A percentile compares a stretch with the other conserved stretches of the same genome.
Conservation (phyloP, 2,888 invertebrate genomes). For the Pedicia rivosa region DNA sequence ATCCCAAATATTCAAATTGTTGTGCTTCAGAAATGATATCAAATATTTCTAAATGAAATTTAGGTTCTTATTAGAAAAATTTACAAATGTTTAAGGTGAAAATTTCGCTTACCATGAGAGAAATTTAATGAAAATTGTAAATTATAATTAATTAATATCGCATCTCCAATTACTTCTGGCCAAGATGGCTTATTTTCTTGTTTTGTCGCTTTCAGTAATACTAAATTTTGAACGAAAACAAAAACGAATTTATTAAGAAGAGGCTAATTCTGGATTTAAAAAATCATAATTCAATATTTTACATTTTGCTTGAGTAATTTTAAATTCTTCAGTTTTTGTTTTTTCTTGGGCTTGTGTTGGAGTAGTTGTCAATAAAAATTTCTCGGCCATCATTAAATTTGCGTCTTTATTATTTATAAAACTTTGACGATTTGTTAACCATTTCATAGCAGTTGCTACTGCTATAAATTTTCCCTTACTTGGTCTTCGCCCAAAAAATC, state of each 20-base stretch:
- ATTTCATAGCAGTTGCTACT: conserved; percentile 24
- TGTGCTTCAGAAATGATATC: conserved; percentile 55
- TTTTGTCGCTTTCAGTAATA: conserved; percentile 20
- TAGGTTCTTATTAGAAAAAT: not conserved
- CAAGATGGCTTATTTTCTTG: conserved; percentile 36
- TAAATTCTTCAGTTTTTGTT: conserved; percentile 18
- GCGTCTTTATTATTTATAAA: conserved; percentile 15
- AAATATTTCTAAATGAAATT: conserved; percentile 35
- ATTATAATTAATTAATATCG: conserved; percentile 48
- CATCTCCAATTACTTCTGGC: conserved; percentile 52
- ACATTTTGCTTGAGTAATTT: conserved; percentile 24
- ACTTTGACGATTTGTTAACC: conserved; percentile 24
- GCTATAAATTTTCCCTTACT: conserved; percentile 23
- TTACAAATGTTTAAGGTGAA: not conserved
- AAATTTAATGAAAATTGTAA: conserved; percentile 52
- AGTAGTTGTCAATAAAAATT: conserved; percentile 14
- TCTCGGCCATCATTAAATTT: conserved; percentile 18
- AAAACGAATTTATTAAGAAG: too few species aligned
- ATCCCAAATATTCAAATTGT: conserved; percentile 54
- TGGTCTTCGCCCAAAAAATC: conserved; percentile 1
- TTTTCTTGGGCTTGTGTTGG: conserved; percentile 13
- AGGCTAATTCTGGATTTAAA: not conserved
- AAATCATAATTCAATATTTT: conserved; percentile 13
- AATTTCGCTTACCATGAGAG: conserved; percentile 16
- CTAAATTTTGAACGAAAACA: conserved; percentile 17